Base-by-base conservation (phyloP, 2,888 invertebrate genomes). In the Tinea pellionella region DNA sequence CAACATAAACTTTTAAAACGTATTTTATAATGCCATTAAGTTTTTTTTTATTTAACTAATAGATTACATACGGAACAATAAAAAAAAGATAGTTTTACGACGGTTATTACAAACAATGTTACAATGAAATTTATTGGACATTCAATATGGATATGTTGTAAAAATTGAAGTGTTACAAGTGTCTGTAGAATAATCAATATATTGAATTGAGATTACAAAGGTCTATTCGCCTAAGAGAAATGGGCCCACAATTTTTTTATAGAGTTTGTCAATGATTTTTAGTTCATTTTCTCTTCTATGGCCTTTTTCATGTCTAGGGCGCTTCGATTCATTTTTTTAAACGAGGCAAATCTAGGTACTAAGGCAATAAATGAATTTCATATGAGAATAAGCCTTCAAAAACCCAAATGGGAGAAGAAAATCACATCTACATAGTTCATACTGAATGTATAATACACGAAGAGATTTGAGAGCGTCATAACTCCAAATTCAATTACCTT, bases 401-500 rank as follows among this genome's bases (percentile, higher is more conserved):
- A 24, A 24, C 24, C 24, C 6, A 24, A 24, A 6, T 24, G 6
- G 2, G 19, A 12, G 55, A 24, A 55, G 6, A 55, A 55, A 55
- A 13, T 16, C 55, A 55, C 55, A 24, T 24, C 55, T 24, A 55
- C 55, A 55, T 55, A 29, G 55, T 55, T 55, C 24, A 55, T 55
- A 13, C 29, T 12, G 24, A 18, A 55, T 55, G 55, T 55, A 55
- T 65, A 68, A 65, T 60, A 65, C 62, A 64, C 63, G 63, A 62
- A 62, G 61, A 63, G 63, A 64, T 67, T 65, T 24, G 24, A 65
- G 62, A 58, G 47, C 51, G 57, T 70, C 68, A 65, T 72, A 72
- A 72, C 71, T 70, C 64, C 65, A 66, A 67, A 69, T 72, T 69
- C 72, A 72, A 72, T 72, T 71, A 71, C 66, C 64, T 67, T 65